Conservation (phyloP, 2,888 invertebrate species). For the Diplolepis rosae region DNA sequence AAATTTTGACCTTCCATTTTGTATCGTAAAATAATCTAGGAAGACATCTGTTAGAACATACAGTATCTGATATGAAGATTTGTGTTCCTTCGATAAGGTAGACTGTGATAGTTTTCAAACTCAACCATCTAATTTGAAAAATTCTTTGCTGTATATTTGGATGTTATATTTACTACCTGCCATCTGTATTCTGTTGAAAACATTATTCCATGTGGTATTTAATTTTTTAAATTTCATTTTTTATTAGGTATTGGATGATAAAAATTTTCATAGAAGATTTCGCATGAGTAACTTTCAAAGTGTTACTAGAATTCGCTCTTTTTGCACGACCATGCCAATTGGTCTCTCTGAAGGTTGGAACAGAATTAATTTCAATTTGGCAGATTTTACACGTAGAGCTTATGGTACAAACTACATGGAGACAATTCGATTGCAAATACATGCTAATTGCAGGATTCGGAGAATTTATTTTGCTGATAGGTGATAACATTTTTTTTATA, state of each 20-base stretch:
- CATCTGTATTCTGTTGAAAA: too few species aligned
- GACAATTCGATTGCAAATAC: slow-evolving; percentile 92
- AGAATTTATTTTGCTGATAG: slow-evolving; percentile 88
- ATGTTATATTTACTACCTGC: too few species aligned
- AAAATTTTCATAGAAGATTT: slow-evolving; percentile 89
- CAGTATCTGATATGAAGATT: too few species aligned
- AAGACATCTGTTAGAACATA: too few species aligned
- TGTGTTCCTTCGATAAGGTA: too few species aligned
- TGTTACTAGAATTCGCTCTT: slow-evolving; percentile 94
- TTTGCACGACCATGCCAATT: slow-evolving; percentile 98
- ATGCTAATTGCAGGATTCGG: slow-evolving; percentile 95
- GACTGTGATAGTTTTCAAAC: too few species aligned
- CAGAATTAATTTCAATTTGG: slow-evolving; percentile 95
- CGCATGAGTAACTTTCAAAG: slow-evolving; percentile 97
- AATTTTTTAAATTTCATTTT: too few species aligned
- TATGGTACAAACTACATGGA: slow-evolving; percentile 98
- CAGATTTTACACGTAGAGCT: slow-evolving; percentile 93
- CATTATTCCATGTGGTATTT: too few species aligned
- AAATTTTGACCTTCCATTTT: too few species aligned
- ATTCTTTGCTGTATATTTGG: too few species aligned
- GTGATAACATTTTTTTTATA: slow-evolving; percentile 43
- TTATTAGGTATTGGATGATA: slow-evolving; percentile 92
- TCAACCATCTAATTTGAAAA: too few species aligned
- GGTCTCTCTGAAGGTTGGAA: slow-evolving; percentile 96
- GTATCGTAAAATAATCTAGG: too few species aligned